Evolutionary conservation across 2,113 vertebrate species (phyloP), one percentile per base, ranked within the genome.

Genomic region (Falcunculus frontatus): DNA sequence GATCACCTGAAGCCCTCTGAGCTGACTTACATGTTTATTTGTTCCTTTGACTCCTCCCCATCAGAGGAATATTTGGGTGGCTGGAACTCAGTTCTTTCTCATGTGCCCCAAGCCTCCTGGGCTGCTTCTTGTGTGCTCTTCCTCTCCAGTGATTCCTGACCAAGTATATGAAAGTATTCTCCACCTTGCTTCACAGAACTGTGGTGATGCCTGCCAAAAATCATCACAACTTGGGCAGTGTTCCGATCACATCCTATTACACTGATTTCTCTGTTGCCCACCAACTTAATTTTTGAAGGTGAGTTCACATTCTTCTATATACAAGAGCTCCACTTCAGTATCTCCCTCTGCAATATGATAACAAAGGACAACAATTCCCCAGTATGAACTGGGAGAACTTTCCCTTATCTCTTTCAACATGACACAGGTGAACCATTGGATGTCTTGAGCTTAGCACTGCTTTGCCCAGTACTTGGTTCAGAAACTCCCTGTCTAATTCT

Each of bases 131-230:
- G 87, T 7, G 64, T 46, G 11, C 49, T 90, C 84, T 95, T 93
- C 64, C 96, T 97, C 83, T 97, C 77, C 27, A 86, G 47, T 4
- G 90, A 97, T 70, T 98, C 98, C 78, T 97, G 96, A 86, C 52
- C 96, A 60, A 98, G 95, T 1, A 97, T 87, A 44, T 82, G 59
- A 37, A 98, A 98, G 78, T 97, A 98, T 2, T 97, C 96, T 4
- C 89, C 91, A 20, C 98, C 97, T n/a, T 53, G 79, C 83, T 97
- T 98, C 90, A 98, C 97, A 5, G 89, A 97, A 10, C 37, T 95
- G 46, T 98, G 80, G 68, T 98, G 91, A 46, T 47, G 67, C 78
- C 98, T 99, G 91, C 32, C 74, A 87, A 94, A 95, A 70, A 50
- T 55, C 25, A 33, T n/a, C 57, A 62, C 46, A 78, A 50, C 33